Evolutionary conservation across 2,797 vertebrate species (phyloP).

Genomic region (Pseudochirops corinnae): DNA sequence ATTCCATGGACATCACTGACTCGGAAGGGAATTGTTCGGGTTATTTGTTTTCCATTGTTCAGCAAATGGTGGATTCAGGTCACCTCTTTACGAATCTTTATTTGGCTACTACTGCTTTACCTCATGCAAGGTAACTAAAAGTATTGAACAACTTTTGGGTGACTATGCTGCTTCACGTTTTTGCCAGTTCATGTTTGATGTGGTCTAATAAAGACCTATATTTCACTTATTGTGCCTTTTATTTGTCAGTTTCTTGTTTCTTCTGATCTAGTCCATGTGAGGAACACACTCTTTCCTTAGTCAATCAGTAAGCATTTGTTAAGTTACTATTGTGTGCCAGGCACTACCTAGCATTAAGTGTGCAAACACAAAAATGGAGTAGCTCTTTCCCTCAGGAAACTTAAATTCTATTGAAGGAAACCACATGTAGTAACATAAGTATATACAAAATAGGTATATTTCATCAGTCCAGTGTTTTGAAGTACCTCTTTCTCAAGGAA

Average conservation of each 20-base stretch:
- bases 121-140: constrained; percentile 92
- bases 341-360: background rate
- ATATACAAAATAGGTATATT: background rate
- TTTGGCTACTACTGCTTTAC: constrained; percentile 94
- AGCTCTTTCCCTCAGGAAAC: background rate
- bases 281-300: background rate
- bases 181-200: background rate
- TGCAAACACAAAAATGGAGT: background rate
- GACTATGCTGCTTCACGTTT: background rate
- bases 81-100: constrained; percentile 93
- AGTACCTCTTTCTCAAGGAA: background rate
- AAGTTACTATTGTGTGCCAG: background rate
- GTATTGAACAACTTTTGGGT: background rate
- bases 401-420: background rate
- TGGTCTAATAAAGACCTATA: background rate
- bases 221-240: background rate
- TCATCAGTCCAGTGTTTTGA: background rate
- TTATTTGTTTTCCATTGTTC: constrained; percentile 96
- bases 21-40: constrained; percentile 95
- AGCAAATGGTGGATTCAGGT: constrained; percentile 99
- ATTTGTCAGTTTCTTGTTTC: background rate
- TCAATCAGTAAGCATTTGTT: background rate
- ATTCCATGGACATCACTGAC: constrained; percentile 96
- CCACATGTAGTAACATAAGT: background rate
- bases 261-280: background rate